Conservation (phyloP, 2,888 invertebrate species). For the Nemotelus nigrinus region DNA sequence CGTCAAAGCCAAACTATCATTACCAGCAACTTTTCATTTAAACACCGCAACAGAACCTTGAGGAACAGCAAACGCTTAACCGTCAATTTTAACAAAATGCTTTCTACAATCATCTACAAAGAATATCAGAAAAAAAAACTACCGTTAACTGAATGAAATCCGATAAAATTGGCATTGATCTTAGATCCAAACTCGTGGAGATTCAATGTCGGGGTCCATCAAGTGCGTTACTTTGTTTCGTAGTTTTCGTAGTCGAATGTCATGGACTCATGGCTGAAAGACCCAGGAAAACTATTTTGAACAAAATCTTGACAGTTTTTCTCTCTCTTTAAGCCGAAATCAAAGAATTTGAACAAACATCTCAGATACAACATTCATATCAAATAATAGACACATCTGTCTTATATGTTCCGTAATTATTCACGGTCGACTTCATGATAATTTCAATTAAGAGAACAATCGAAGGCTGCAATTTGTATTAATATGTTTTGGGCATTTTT, state of each 20-base stretch:
- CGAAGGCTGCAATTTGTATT: background rate
- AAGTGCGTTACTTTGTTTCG: background rate
- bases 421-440: slow-evolving; percentile 10
- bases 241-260: background rate
- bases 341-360: background rate
- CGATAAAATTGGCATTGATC: background rate
- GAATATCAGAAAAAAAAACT: too few species aligned
- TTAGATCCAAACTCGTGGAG: slow-evolving; percentile 2
- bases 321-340: background rate
- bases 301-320: background rate
- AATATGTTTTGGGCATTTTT: background rate
- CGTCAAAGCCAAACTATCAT: too few species aligned
- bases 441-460: background rate
- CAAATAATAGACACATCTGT: background rate
- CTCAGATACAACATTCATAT: background rate
- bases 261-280: background rate
- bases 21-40: too few species aligned
- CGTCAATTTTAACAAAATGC: too few species aligned
- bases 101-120: too few species aligned
- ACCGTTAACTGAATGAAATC: background rate
- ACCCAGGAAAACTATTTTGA: background rate
- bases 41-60: too few species aligned
- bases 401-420: background rate
- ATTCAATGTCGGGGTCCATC: slow-evolving; percentile 10
- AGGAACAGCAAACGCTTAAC: too few species aligned